These are phyloP conservation scores for Cinclus mexicanus DNA, from an alignment of 2,113 vertebrate species.

Conservation along the genomic window DNA sequence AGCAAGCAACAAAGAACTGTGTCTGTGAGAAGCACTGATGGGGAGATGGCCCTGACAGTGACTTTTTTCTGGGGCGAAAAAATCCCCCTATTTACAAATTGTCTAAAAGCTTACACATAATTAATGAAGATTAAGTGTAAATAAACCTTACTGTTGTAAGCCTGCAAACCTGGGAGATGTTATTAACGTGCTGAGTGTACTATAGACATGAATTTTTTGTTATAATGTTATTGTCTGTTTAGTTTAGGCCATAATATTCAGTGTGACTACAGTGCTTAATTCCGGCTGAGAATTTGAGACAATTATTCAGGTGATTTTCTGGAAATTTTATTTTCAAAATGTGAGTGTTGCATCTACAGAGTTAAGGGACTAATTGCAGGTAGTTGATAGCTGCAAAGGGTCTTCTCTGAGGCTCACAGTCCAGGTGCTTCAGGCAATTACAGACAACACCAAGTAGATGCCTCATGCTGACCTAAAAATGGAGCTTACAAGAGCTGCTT, in stretches of 20 bases:
- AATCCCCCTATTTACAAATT: accelerated
- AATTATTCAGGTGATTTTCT: neutral
- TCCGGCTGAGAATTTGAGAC: neutral
- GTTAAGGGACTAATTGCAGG: neutral
- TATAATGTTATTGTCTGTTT: neutral
- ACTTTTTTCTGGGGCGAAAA: accelerated
- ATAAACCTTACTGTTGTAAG: neutral
- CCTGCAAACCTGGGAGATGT: neutral
- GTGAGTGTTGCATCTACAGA: neutral
- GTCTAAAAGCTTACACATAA: neutral
- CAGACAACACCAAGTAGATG: neutral
- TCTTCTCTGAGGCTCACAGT: neutral
- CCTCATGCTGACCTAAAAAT: neutral
- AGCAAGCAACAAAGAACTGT: neutral
- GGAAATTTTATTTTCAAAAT: neutral
- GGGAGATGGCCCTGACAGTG: neutral
- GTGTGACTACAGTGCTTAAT: neutral
- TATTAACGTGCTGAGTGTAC: neutral
- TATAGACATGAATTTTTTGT: neutral
- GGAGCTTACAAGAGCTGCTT: neutral
- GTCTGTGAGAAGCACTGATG: neutral
- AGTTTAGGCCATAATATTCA: neutral
- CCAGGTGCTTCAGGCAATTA: neutral
- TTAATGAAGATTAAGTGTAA: neutral
- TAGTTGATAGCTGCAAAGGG: neutral